Percentiles rank a stretch among this genome's conserved stretches.
phyloP scores from a whole-genome alignment of 2,113 vertebrate genomes.

The Miniopterus natalensis region DNA sequence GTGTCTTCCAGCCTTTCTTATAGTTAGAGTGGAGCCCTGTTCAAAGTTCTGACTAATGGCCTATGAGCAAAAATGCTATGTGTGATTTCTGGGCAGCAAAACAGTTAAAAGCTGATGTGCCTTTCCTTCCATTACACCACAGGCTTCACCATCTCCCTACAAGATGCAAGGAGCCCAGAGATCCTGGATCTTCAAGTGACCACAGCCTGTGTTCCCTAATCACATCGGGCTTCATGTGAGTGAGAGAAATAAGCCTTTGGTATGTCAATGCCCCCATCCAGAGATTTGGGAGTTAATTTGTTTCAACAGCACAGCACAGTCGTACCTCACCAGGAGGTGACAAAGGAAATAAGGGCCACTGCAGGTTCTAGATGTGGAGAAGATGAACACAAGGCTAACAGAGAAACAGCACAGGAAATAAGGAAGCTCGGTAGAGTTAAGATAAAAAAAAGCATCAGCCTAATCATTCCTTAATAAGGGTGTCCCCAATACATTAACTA shows the following conservation, averaged over 20 bases:
- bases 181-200: not conserved
- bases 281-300: not conserved
- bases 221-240: not conserved
- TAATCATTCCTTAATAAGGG: not conserved
- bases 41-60: not conserved
- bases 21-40: not conserved
- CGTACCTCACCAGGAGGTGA: not conserved
- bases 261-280: not conserved
- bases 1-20: not conserved
- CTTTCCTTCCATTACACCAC: rapidly evolving
- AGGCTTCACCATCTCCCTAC: not conserved
- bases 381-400: not conserved
- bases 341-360: not conserved
- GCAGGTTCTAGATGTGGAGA: not conserved
- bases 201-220: not conserved
- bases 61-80: not conserved
- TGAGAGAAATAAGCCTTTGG: not conserved
- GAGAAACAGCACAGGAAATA: not conserved
- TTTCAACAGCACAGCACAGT: not conserved
- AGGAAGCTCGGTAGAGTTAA: not conserved
- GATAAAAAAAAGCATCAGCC: not conserved
- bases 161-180: not conserved
- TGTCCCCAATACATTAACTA: not conserved
- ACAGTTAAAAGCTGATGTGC: not conserved
- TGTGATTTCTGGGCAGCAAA: not conserved